Percentiles rank a stretch among this genome's conserved stretches.
Evolutionary conservation across 1,140 invertebrate genomes (phyloP).

Genomic region (Platorchestia sp.): DNA sequence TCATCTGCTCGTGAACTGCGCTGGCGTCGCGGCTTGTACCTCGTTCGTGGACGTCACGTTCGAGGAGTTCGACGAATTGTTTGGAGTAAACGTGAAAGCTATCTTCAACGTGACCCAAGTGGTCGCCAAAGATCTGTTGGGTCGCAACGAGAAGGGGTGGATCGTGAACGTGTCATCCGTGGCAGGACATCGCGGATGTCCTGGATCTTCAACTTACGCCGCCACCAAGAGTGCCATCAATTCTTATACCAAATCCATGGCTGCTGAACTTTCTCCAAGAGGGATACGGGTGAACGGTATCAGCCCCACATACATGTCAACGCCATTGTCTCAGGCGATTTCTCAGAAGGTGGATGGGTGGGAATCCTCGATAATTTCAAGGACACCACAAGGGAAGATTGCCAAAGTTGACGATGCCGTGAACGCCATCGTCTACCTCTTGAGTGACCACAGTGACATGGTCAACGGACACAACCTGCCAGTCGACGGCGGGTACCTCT

Average conservation of each 20-base stretch:
- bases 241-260: slow-evolving; percentile 79
- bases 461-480: slow-evolving; percentile 83
- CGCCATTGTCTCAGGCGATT: slow-evolving; percentile 83
- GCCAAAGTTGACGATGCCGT: slow-evolving; percentile 87
- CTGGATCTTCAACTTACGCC: slow-evolving; percentile 84
- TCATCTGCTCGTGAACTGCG: slow-evolving; percentile 89
- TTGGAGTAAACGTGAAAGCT: slow-evolving; percentile 87
- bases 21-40: slow-evolving; percentile 74
- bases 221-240: slow-evolving; percentile 77
- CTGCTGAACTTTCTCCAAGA: slow-evolving; percentile 91
- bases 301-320: slow-evolving; percentile 93
- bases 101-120: slow-evolving; percentile 87
- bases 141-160: slow-evolving; percentile 79
- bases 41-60: slow-evolving; percentile 78
- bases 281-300: slow-evolving; percentile 90
- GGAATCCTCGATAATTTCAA: slow-evolving; percentile 78
- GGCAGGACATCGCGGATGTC: slow-evolving; percentile 76
- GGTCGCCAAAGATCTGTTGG: slow-evolving; percentile 81
- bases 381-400: slow-evolving; percentile 85
- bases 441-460: slow-evolving; percentile 85
- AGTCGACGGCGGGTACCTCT: slow-evolving; percentile 84
- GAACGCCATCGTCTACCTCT: slow-evolving; percentile 83
- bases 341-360: slow-evolving; percentile 86
- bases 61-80: slow-evolving; percentile 82
- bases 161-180: slow-evolving; percentile 95